These are phyloP conservation scores for Astyanax mexicanus DNA, from an alignment of 2,797 vertebrate species.

Conservation along the genomic window DNA sequence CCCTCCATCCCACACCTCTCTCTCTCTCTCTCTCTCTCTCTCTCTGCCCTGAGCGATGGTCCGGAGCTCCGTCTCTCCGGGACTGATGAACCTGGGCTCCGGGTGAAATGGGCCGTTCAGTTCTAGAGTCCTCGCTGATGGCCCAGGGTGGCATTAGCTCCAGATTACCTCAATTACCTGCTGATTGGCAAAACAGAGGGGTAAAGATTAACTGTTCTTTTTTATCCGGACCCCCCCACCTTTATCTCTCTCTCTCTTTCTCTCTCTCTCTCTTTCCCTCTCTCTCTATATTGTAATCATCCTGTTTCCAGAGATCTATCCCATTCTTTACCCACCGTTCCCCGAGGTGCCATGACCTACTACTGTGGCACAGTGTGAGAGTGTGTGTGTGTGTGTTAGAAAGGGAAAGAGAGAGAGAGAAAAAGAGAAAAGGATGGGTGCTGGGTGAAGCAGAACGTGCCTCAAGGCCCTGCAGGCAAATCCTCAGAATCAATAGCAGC, in stretches of 20 bases:
- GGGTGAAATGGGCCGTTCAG: slow-evolving; percentile 31
- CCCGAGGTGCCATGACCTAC: slow-evolving; percentile 6
- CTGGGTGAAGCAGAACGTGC: slow-evolving; percentile 11
- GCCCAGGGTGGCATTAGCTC: slow-evolving; percentile 41
- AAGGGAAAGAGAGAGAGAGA: slow-evolving; percentile 12
- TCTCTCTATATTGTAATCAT: background rate
- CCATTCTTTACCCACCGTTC: slow-evolving; percentile 4
- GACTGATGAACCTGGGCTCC: slow-evolving; percentile 31
- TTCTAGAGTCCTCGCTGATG: slow-evolving; percentile 8
- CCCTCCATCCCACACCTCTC: background rate
- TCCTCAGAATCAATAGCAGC: slow-evolving; percentile 43
- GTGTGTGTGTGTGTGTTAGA: slow-evolving; percentile 9
- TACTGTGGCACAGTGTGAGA: slow-evolving; percentile 27
- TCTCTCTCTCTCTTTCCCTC: background rate
- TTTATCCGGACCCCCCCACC: background rate
- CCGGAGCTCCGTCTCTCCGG: background rate
- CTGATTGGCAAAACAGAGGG: slow-evolving; percentile 36
- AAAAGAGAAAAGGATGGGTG: slow-evolving; percentile 12
- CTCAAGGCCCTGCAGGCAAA: slow-evolving; percentile 30
- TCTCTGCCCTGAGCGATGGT: background rate
- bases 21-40: background rate
- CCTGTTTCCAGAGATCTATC: slow-evolving; percentile 12
- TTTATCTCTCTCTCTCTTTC: background rate
- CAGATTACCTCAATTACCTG: slow-evolving; percentile 51
- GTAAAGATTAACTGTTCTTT: slow-evolving; percentile 25